Base-by-base conservation (phyloP, 2,113 vertebrate genomes). In the Garra rufa region DNA sequence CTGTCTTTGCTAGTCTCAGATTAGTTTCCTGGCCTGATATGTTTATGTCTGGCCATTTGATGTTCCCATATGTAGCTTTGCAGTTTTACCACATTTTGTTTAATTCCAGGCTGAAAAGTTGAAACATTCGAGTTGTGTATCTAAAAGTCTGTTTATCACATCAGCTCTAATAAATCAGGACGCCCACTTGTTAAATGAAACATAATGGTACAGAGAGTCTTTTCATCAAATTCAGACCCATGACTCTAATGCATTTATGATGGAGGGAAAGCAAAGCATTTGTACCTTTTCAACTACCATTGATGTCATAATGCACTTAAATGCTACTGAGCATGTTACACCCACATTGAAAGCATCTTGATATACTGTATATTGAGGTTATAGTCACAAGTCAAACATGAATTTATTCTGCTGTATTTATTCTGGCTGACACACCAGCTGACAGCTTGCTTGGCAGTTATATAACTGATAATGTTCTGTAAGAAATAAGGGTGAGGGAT, bases 381-480 rank as follows among this genome's bases (percentile, higher is more conserved):
- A 9, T 9, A 4, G 8, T 67, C 63, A 67, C 28, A 67, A 38
- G 30, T 21, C 30, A 38, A 69, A 38, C 65, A 38, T 67, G 8
- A 67, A 28, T 75, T 75, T 30, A n/a, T 26, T 75, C 43, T 74
- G 41, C 41, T 21, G 61, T 50, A 19, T 77, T 2, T 26, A n/a
- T 48, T 57, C 30, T n/a, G 52, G 38, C 34, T 57, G 65, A 69
- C 9, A 67, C 30, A 67, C 30, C 65, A 69, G 65, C 65, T 21
- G 17, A 69, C 78, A 63, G 30, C 75, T 81, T 74, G 82, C 38
- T 80, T 88, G 84, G 74, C 74, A 55, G 76, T 85, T 91, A 87
- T 69, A 73, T 81, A 84, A 87, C 48, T 50, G 9, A 30, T 48
- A 10, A 46, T 9, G 6, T 28, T 46, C 26, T 28, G 24, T 30